These are phyloP conservation scores for Epizoanthus illoricatus DNA, from an alignment of 92 coral and sea anemone species.

Conservation along the genomic window DNA sequence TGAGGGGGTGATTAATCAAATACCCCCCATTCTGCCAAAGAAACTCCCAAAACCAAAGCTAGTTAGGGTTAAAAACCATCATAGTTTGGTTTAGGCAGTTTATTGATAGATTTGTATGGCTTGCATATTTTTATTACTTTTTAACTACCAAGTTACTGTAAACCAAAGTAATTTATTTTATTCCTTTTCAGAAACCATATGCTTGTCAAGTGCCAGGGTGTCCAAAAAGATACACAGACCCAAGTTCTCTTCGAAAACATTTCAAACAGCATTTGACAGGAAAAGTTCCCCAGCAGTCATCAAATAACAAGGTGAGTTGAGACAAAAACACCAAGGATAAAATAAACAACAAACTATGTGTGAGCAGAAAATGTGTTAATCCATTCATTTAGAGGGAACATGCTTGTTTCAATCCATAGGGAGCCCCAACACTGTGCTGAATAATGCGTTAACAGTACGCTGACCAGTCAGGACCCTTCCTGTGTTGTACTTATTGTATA, in stretches of 20 bases:
- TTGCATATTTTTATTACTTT: not conserved
- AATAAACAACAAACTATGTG: not conserved
- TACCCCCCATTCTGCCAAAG: not conserved
- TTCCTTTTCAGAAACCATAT: slow-evolving; percentile 48
- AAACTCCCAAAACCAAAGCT: not conserved
- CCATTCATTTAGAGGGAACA: too few species aligned
- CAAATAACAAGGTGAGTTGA: slow-evolving; percentile 37
- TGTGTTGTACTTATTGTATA: too few species aligned
- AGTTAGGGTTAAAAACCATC: not conserved
- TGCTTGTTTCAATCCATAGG: too few species aligned
- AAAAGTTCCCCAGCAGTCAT: slow-evolving; percentile 65
- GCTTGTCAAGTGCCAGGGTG: slow-evolving; percentile 65
- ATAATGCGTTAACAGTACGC: too few species aligned
- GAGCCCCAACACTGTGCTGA: too few species aligned
- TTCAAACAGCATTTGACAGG: slow-evolving; percentile 91
- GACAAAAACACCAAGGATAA: not conserved
- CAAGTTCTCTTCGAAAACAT: slow-evolving; percentile 57
- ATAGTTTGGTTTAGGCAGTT: not conserved
- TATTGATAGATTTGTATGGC: too few species aligned
- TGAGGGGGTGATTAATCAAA: slow-evolving; percentile 11
- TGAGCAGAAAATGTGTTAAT: not conserved
- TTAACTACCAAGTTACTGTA: not conserved
- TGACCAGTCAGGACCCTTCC: too few species aligned
- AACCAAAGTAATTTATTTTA: not conserved
- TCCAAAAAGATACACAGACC: slow-evolving; percentile 61